Conservation (phyloP, 2,888 invertebrate genomes). For the Terebella lapidaria region DNA sequence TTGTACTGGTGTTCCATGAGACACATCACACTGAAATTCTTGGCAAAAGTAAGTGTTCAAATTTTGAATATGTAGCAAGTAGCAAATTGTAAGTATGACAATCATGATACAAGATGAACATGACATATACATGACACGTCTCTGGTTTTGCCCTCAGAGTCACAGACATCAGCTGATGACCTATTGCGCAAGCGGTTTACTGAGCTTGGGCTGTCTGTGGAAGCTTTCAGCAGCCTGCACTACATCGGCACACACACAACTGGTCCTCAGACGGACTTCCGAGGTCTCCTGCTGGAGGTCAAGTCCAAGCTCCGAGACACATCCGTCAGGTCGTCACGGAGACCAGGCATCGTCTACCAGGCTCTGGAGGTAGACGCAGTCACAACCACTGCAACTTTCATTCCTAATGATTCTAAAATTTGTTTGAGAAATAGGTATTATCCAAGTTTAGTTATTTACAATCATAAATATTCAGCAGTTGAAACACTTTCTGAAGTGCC, state of each 20-base stretch:
- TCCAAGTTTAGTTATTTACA: too few relatives aligned
- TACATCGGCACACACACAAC: conserved; percentile 51
- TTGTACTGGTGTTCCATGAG: conserved; percentile 75
- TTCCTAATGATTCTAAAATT: too few relatives aligned
- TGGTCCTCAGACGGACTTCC: conserved; percentile 60
- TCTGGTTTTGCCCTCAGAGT: not conserved
- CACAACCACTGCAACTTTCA: too few relatives aligned
- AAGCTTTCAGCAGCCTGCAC: conserved; percentile 67
- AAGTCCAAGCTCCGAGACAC: conserved; percentile 65
- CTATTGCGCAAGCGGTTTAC: conserved; percentile 60
- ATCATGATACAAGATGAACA: too few relatives aligned
- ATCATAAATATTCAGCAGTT: too few relatives aligned
- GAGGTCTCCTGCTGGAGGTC: conserved; percentile 58
- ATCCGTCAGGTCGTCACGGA: conserved; percentile 65
- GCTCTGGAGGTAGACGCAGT: conserved; percentile 66
- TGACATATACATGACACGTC: too few relatives aligned
- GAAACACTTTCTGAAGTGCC: too few relatives aligned
- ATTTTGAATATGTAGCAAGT: too few relatives aligned
- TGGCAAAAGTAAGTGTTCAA: conserved; percentile 13
- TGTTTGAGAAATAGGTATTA: too few relatives aligned
- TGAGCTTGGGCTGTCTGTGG: conserved; percentile 62
- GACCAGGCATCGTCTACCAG: conserved; percentile 64
- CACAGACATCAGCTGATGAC: conserved; percentile 28
- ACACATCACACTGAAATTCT: conserved; percentile 68
- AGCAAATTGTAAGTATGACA: too few relatives aligned